phyloP scores from a whole-genome alignment of 2,888 invertebrate genomes.

The Aquatica leii region DNA sequence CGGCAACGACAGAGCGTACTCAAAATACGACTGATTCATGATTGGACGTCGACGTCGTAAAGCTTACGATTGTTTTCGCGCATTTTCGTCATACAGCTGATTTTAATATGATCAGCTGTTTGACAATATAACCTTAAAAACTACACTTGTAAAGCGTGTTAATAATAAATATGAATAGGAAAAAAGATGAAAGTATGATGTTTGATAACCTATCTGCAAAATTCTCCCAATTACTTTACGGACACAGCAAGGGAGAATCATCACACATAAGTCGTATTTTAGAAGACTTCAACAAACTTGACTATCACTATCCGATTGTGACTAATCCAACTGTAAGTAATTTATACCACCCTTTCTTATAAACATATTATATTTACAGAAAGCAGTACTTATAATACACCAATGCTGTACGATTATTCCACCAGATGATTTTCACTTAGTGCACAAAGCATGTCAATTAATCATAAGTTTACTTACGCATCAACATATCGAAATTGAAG shows the following conservation, averaged over 20 bases:
- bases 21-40: conserved; percentile 39
- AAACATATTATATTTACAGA: conserved; percentile 54
- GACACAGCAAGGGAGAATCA: conserved; percentile 59
- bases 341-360: conserved; percentile 3
- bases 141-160: too few species aligned
- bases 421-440: conserved; percentile 64
- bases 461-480: conserved; percentile 65
- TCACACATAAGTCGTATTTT: conserved; percentile 64
- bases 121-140: conserved; percentile 6
- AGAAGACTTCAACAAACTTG: conserved; percentile 70
- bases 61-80: conserved; percentile 39
- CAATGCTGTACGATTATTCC: conserved; percentile 56
- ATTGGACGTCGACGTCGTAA: conserved; percentile 44
- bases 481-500: conserved; percentile 63
- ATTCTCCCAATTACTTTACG: conserved; percentile 53
- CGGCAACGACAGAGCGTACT: conserved; percentile 28
- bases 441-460: conserved; percentile 67
- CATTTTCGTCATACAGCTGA: conserved; percentile 47
- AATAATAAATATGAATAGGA: too few species aligned
- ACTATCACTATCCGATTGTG: conserved; percentile 62
- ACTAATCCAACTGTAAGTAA: conserved; percentile 53
- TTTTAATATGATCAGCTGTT: conserved; percentile 46
- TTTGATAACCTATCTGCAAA: conserved; percentile 52
- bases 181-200: background rate
- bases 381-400: conserved; percentile 56